Evolutionary conservation across 1,140 invertebrate genomes (phyloP).

Genomic region (Orius laevigatus): DNA sequence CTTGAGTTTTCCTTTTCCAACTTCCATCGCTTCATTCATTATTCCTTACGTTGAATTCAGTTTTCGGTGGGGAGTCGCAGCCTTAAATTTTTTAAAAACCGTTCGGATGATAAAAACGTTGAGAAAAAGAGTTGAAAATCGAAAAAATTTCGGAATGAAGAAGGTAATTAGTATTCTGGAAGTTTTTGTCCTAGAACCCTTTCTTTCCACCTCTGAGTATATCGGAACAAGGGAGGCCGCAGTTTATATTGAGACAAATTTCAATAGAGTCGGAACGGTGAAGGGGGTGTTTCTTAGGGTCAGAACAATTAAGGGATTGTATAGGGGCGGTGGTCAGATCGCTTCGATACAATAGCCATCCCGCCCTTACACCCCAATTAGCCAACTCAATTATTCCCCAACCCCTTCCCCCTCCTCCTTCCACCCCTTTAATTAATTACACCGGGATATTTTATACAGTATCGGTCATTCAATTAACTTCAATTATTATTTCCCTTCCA

Average conservation of each 20-base stretch:
- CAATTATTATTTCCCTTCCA: conserved; percentile 8
- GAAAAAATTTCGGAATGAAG: too few species aligned
- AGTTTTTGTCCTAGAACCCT: too few species aligned
- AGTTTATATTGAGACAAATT: conserved; percentile 10
- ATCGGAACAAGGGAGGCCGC: conserved; percentile 1
- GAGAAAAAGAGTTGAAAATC: too few species aligned
- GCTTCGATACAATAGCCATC: conserved; percentile 10
- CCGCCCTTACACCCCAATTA: conserved; percentile 12
- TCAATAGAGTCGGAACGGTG: neutral
- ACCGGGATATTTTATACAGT: conserved; percentile 14
- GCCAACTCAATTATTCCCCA: conserved; percentile 14
- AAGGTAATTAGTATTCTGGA: too few species aligned
- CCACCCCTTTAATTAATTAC: conserved; percentile 12
- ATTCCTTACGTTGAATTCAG: too few species aligned
- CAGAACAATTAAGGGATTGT: conserved; percentile 12
- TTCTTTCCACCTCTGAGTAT: too few species aligned
- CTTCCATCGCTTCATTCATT: too few species aligned
- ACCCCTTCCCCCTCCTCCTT: neutral
- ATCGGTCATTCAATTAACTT: conserved; percentile 14
- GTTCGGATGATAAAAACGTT: too few species aligned
- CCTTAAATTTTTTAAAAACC: too few species aligned
- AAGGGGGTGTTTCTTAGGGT: conserved; percentile 6
- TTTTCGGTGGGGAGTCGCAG: too few species aligned
- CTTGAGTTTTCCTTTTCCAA: too few species aligned
- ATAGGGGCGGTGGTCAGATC: conserved; percentile 8